Conservation (phyloP, 2,113 vertebrate genomes). For the Potamarius usumacintae region DNA sequence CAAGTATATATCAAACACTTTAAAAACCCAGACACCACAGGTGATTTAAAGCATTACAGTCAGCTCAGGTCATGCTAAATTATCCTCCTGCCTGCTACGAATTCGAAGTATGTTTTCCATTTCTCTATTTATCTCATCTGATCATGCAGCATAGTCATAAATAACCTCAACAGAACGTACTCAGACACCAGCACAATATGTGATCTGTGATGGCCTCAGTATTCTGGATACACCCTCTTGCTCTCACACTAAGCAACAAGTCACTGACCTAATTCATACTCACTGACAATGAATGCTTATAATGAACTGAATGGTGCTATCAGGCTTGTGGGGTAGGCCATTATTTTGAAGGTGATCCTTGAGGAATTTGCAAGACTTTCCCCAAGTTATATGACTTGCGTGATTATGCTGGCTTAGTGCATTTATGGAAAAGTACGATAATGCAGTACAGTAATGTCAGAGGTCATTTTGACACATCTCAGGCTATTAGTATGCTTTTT, state of each 20-base stretch:
- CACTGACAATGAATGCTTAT: neutral
- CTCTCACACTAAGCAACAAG: slow-evolving; percentile 12
- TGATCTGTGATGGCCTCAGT: slow-evolving; percentile 30
- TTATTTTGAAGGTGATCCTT: neutral
- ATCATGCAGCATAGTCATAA: slow-evolving; percentile 30
- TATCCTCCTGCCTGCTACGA: neutral
- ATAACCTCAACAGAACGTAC: slow-evolving; percentile 28
- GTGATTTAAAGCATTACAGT: neutral
- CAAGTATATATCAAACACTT: neutral
- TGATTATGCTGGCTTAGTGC: neutral
- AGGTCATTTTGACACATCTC: slow-evolving; percentile 13
- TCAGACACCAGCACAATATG: slow-evolving; percentile 27
- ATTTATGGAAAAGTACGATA: slow-evolving; percentile 29
- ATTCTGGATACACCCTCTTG: slow-evolving; percentile 3
- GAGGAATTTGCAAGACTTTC: neutral
- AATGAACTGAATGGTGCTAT: neutral
- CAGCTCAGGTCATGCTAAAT: neutral
- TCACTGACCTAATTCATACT: slow-evolving; percentile 16
- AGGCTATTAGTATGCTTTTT: slow-evolving; percentile 38
- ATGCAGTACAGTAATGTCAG: slow-evolving; percentile 20
- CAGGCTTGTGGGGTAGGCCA: neutral
- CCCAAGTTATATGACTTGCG: neutral
- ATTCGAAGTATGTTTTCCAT: slow-evolving; percentile 8
- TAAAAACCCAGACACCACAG: neutral
- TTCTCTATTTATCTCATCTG: slow-evolving; percentile 21